These are phyloP conservation scores for Holocentrus rufus DNA, from an alignment of 2,797 vertebrate species.

Conservation along the genomic window DNA sequence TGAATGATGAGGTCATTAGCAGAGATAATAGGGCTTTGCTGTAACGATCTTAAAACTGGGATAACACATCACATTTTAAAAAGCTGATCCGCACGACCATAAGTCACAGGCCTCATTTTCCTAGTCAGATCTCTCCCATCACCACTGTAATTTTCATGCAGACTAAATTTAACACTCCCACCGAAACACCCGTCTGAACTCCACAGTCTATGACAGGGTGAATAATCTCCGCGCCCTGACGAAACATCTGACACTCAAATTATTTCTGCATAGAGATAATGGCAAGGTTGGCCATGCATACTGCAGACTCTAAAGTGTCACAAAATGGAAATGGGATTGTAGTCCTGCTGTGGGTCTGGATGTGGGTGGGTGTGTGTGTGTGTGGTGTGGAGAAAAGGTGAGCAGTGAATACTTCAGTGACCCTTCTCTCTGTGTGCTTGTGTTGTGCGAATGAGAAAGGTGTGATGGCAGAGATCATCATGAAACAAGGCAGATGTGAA, in stretches of 20 bases:
- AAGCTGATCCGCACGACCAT: conserved; percentile 64
- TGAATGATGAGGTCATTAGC: conserved; percentile 80
- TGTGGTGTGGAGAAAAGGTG: background rate
- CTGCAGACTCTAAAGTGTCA: conserved; percentile 57
- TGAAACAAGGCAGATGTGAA: conserved; percentile 52
- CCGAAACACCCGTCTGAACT: conserved; percentile 41
- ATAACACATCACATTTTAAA: conserved; percentile 73
- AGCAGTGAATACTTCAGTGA: conserved; percentile 1
- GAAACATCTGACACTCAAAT: conserved; percentile 70
- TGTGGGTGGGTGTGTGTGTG: conserved; percentile 13
- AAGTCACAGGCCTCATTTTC: conserved; percentile 67
- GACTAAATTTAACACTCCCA: conserved; percentile 68
- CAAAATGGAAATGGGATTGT: conserved; percentile 40
- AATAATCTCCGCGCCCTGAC: conserved; percentile 52
- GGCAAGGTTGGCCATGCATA: conserved; percentile 62
- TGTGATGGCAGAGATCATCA: conserved; percentile 54
- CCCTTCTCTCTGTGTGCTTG: conserved; percentile 3
- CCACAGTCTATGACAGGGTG: conserved; percentile 49
- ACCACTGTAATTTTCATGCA: conserved; percentile 60
- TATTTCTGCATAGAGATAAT: conserved; percentile 65
- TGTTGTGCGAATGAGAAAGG: conserved; percentile 37
- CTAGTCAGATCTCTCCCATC: conserved; percentile 54
- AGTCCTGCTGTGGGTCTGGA: conserved; percentile 1
- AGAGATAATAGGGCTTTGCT: conserved; percentile 74
- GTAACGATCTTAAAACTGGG: conserved; percentile 70